Evolutionary conservation across 2,113 vertebrate genomes (phyloP), one percentile per base, ranked within the genome.

Genomic region (Mastomys natalensis): DNA sequence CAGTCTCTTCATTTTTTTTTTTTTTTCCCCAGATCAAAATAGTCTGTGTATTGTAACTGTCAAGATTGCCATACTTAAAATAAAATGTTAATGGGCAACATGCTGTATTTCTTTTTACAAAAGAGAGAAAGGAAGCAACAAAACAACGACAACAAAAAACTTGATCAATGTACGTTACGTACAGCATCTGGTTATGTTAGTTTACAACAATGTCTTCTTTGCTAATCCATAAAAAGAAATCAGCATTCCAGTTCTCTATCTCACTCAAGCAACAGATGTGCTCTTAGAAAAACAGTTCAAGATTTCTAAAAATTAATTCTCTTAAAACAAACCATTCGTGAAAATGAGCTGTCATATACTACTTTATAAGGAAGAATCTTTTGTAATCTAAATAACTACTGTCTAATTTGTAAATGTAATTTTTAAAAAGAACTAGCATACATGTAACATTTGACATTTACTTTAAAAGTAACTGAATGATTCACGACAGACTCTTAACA

Each of bases 11-110:
- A 72, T n/a, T 87, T 70, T 70, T 43, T 68, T 60, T 64, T 84
- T 96, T 92, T 92, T n/a, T n/a, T n/a, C n/a, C n/a, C 45, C 58
- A 90, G 80, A 55, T 93, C 68, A 95, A 97, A 97, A 91, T 48
- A 86, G 13, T 87, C 4, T 45, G 73, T 72, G 9, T 64, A 58
- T 37, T 92, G 4, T 89, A 90, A 95, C 12, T 91, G 48, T 22
- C 78, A 93, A 93, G 73, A 84, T 19, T 26, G 15, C 80, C 60
- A 81, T 82, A 92, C 60, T 87, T 68, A 72, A 87, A 70, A 48
- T 68, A 87, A 26, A 86, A 70, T 43, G 37, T 78, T 81, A 95
- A 8, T 72, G 26, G 29, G 68, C 45, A 96, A 91, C n/a, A 94
- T 93, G 34, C 80, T 89, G 16, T 73, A 43, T 60, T 86, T 97